Percentiles rank a stretch among this genome's conserved stretches.
Conservation (phyloP, 2,888 invertebrate genomes). For the Lochmaea capreae region DNA sequence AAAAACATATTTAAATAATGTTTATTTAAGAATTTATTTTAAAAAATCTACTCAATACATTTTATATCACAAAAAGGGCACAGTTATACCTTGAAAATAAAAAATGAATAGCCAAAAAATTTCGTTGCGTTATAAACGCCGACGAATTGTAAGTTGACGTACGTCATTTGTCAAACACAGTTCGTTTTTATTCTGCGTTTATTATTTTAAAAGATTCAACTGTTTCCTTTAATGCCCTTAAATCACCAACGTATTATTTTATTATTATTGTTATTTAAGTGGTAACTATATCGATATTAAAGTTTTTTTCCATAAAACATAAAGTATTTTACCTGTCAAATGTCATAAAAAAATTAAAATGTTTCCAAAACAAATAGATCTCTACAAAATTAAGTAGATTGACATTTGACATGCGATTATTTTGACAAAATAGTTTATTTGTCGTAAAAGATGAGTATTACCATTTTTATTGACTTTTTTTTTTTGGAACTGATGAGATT, state of each 20-base stretch:
- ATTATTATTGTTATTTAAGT: neutral
- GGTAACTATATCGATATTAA: neutral
- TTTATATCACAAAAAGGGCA: constrained; percentile 7
- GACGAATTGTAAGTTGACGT: no score
- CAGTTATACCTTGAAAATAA: constrained; percentile 7
- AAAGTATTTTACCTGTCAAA: neutral
- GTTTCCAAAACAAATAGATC: neutral
- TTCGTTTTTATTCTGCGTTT: no score
- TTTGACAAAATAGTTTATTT: neutral
- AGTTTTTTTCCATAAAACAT: no score
- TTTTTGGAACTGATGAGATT: no score
- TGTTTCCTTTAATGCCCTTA: constrained; percentile 5
- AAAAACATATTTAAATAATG: neutral
- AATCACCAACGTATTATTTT: neutral
- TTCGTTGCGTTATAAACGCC: neutral
- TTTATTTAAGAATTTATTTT: no score
- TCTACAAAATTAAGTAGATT: neutral
- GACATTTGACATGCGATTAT: neutral
- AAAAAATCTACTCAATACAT: constrained; percentile 1
- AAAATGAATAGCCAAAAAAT: neutral
- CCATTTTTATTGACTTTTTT: no score
- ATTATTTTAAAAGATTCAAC: neutral
- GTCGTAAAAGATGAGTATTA: neutral
- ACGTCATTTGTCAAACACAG: no score
- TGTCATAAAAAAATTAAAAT: neutral